These are phyloP conservation scores for Morbakka virulenta DNA, from an alignment of 30 jellyfish, hydroid and myxozoan species.

Conservation along the genomic window DNA sequence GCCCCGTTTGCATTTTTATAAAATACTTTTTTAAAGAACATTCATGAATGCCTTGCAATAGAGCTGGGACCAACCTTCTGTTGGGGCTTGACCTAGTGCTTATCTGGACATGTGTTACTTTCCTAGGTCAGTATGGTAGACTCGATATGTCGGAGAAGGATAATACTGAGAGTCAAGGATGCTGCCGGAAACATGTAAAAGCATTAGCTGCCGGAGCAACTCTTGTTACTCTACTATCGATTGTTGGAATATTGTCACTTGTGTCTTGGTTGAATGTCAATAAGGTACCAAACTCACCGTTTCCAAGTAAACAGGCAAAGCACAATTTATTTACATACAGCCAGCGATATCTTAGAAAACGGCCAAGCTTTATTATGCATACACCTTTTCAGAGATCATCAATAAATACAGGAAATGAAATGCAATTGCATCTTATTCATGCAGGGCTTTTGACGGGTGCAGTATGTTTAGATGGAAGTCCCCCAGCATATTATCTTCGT, in stretches of 20 bases:
- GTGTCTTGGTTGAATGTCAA: background rate
- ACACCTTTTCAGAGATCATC: slow-evolving; percentile 28
- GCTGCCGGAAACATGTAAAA: background rate
- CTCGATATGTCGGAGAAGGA: background rate
- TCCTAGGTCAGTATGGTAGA: background rate
- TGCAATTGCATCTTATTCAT: slow-evolving; percentile 77
- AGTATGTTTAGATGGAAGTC: slow-evolving; percentile 97
- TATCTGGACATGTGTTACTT: background rate
- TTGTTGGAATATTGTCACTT: background rate
- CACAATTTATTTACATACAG: background rate
- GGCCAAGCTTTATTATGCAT: background rate
- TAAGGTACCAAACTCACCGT: background rate
- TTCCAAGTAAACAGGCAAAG: background rate
- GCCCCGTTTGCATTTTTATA: background rate
- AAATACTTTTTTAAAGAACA: background rate
- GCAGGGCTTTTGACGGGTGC: slow-evolving; percentile 87
- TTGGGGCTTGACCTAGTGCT: background rate
- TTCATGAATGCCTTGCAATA: background rate
- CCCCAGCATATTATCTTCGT: slow-evolving; percentile 98
- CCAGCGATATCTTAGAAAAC: background rate
- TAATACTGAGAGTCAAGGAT: background rate
- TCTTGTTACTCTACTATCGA: background rate
- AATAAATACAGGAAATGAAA: slow-evolving; percentile 31
- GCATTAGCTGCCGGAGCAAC: background rate
- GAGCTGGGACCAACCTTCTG: background rate